These are phyloP conservation scores for Lepidonotus clava DNA, from an alignment of 2,888 invertebrate genomes.

Conservation along the genomic window DNA sequence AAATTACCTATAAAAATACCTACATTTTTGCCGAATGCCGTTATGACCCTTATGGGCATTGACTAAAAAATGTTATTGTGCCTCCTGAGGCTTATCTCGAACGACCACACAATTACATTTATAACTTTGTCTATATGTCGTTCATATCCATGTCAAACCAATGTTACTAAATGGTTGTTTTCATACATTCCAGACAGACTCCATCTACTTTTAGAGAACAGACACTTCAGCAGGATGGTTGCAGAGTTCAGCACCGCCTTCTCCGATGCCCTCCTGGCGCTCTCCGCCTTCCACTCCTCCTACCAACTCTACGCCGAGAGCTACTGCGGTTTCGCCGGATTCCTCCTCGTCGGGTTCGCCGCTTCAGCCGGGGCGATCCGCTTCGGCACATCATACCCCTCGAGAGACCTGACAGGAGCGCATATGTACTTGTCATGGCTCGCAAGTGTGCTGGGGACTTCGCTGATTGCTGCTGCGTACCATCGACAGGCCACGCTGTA, in stretches of 20 bases:
- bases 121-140: too few relatives aligned
- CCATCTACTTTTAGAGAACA: too few relatives aligned
- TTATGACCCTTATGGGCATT: too few relatives aligned
- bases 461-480: conserved; percentile 72
- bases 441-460: conserved; percentile 71
- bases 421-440: conserved; percentile 71
- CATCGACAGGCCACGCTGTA: conserved; percentile 66
- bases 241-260: conserved; percentile 71
- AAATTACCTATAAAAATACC: too few relatives aligned
- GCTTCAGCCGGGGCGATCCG: conserved; percentile 72
- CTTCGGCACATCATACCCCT: conserved; percentile 69
- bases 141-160: too few relatives aligned
- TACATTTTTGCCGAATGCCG: too few relatives aligned
- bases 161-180: too few relatives aligned
- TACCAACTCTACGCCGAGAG: conserved; percentile 63
- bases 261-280: conserved; percentile 72
- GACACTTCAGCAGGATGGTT: not conserved
- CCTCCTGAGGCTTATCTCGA: too few relatives aligned
- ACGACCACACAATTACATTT: too few relatives aligned
- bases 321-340: conserved; percentile 68
- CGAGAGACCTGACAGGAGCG: conserved; percentile 63
- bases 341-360: conserved; percentile 72
- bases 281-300: conserved; percentile 70
- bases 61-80: too few relatives aligned
- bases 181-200: too few relatives aligned